Evolutionary conservation across 2,888 invertebrate species (phyloP), one percentile per base, ranked within the genome.

Genomic region (Aquatica leii): DNA sequence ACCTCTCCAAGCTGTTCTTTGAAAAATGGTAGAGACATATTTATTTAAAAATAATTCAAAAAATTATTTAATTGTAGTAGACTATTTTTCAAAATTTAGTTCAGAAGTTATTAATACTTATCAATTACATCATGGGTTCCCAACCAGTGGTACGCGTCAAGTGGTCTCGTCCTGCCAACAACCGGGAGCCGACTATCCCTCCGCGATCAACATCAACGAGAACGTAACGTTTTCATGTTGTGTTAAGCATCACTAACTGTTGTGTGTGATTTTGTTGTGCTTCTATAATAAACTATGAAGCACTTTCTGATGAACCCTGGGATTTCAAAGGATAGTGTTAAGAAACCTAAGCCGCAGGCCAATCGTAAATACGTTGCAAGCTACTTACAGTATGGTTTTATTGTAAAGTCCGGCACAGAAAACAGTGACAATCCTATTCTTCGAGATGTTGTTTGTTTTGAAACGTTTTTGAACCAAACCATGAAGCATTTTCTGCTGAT

Each of bases 381-480:
- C n/a, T 51, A 51, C 17, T 34, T 51, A 51, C 51, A 51, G 15
- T 51, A 14, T 12, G 51, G 51, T 34, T 51, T 24, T 51, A 34
- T n/a, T 12, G 51, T 34, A 34, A 51, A 51, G 34, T 24, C 51
- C 12, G 34, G 24, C 51, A 51, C 51, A 51, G 31, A 51, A 51
- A 51, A 51, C 17, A 51, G 34, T 34, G 34, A 31, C 34, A n/a
- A 51, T 51, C 51, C 34, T 9, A 51, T 51, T 51, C 34, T 31
- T 15, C 51, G 31, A 51, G 5, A 31, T 20, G 51, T 51, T 51
- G 51, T 51, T 34, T 51, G 51, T 51, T 51, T 34, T 4, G 51
- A 51, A 51, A 51, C 51, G 14, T 31, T 51, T 51, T 51, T 31
- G 15, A 51, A 51, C 34, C 31, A 51, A 34, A 51, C 31, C 51